phyloP scores from a whole-genome alignment of 2,113 vertebrate genomes.

The Carassius gibelio region DNA sequence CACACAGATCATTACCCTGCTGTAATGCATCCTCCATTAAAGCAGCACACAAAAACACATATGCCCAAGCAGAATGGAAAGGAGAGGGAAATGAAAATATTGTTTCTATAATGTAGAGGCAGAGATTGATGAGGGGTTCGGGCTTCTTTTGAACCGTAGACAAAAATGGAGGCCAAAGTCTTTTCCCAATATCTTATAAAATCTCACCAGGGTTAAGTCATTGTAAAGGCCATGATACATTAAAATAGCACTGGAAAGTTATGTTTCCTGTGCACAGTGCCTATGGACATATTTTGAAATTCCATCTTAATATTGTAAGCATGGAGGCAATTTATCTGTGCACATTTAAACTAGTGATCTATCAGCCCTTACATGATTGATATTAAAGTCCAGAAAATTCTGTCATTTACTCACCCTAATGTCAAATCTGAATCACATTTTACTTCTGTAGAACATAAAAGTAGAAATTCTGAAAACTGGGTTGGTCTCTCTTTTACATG shows the following conservation, averaged over 20 bases:
- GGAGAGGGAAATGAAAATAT: constrained; percentile 52
- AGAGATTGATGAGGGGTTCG: constrained; percentile 48
- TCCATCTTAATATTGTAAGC: constrained; percentile 13
- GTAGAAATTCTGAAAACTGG: neutral
- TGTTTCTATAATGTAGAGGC: constrained; percentile 39
- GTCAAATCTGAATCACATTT: neutral
- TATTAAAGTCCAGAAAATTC: neutral
- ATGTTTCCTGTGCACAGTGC: neutral
- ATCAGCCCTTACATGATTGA: neutral
- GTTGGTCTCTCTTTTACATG: constrained; percentile 3
- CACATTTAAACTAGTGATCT: neutral
- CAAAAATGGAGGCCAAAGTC: constrained; percentile 42
- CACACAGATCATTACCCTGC: constrained; percentile 75
- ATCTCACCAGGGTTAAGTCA: neutral
- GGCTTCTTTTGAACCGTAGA: constrained; percentile 40
- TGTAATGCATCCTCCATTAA: constrained; percentile 76
- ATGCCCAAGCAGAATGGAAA: constrained; percentile 33
- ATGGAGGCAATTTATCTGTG: too few species aligned
- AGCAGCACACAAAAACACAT: constrained; percentile 56
- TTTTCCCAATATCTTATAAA: constrained; percentile 15
- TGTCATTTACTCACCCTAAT: neutral
- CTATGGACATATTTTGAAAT: constrained; percentile 22
- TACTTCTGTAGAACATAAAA: neutral
- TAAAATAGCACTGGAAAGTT: neutral
- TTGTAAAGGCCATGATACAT: constrained; percentile 19